Base-by-base conservation (phyloP, 2,888 invertebrate species). In the Drosophila villosipedis region DNA sequence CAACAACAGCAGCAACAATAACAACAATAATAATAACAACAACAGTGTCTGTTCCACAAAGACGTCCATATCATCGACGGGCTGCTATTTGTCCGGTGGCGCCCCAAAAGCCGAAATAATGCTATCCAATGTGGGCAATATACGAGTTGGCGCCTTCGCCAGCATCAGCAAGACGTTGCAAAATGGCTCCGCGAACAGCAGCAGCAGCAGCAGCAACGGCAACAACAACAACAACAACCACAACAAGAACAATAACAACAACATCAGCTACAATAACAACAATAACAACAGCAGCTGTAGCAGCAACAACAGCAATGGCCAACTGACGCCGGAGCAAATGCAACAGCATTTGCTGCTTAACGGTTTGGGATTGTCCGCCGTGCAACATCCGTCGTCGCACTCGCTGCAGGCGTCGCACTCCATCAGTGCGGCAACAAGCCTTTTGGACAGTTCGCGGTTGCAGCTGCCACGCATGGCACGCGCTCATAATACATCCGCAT, bases 81-180 rank as follows among this genome's bases (percentile, higher is more conserved):
- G 88, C 54, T 90, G 85, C 37, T 90, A 84, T 25, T 65, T 79
- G 22, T 84, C 90, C n/a, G 68, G 54, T 0, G 60, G 50, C 1
- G 74, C 82, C 64, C 37, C 57, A 25, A 87, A 91, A 57, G 76
- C 91, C 0, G 92, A 92, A 61, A 87, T 92, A 0, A 90, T 85
- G 10, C 82, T 92, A 62, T 84, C 91, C 57, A 85, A 78, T 43
- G 83, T 92, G 30, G 92, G 92, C 35, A 91, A 91, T 35, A 92
- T 92, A 65, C 86, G 92, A 0, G 92, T 92, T n/a, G 92, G 92
- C 16, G 91, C 90, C 41, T 89, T 92, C 72, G 92, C 92, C 47
- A 92, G 88, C 74, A 83, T 92, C 5, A 85, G 50, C 58, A 92
- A 92, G 35, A 84, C 90, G 10, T 58, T 91, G 47, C 90, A 84